These are phyloP conservation scores for Folsomia manolachei DNA, from an alignment of 2,888 invertebrate genomes.

Conservation along the genomic window DNA sequence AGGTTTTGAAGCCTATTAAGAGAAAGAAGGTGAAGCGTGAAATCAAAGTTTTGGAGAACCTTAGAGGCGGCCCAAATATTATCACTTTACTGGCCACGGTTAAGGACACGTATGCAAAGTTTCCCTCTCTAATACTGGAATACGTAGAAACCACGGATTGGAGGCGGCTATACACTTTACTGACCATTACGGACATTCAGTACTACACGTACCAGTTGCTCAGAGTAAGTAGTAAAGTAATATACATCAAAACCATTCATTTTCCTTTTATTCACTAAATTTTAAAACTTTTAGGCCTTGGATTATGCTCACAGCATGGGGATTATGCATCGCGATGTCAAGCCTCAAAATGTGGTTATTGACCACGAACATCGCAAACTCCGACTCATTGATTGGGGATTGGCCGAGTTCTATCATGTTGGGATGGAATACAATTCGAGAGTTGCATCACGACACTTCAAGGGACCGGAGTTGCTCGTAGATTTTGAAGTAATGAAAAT, in stretches of 20 bases:
- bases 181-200: slow-evolving; percentile 99
- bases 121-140: slow-evolving; percentile 98
- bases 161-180: slow-evolving; percentile 98
- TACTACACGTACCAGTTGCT: slow-evolving; percentile 97
- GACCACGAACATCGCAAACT: slow-evolving; percentile 99
- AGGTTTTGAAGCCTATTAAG: slow-evolving; percentile 99
- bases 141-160: slow-evolving; percentile 99
- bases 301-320: slow-evolving; percentile 99
- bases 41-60: slow-evolving; percentile 99
- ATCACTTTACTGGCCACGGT: slow-evolving; percentile 97
- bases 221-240: slow-evolving; percentile 68
- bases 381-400: slow-evolving; percentile 98
- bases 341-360: slow-evolving; percentile 99
- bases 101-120: slow-evolving; percentile 92
- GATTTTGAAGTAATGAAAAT: slow-evolving; percentile 80
- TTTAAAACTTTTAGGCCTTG: slow-evolving; percentile 63
- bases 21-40: slow-evolving; percentile 99
- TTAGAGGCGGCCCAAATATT: slow-evolving; percentile 98
- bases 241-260: neutral
- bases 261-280: neutral
- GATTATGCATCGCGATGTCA: slow-evolving; percentile 99
- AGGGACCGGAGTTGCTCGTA: slow-evolving; percentile 96
- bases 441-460: slow-evolving; percentile 98
- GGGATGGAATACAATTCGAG: slow-evolving; percentile 99
- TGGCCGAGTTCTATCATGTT: slow-evolving; percentile 99